Conservation (phyloP, 2,797 vertebrate species). For the Pseudocheirus occidentalis region DNA sequence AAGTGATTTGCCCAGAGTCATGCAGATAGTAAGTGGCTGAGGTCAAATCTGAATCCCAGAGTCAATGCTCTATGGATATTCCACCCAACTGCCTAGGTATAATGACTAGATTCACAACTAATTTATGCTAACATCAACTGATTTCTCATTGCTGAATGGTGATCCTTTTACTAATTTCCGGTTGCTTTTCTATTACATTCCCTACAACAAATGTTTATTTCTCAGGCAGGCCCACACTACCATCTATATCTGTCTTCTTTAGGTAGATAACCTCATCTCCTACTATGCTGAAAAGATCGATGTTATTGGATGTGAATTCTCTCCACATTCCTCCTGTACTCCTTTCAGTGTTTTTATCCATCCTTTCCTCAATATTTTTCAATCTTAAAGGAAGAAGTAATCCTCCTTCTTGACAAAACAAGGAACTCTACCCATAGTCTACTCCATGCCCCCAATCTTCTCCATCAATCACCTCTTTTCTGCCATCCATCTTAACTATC, state of each 20-base stretch:
- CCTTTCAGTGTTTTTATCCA: neutral
- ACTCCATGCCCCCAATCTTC: neutral
- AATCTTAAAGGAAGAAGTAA: neutral
- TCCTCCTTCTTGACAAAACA: neutral
- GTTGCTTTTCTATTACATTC: neutral
- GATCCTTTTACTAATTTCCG: neutral
- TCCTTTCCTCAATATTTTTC: neutral
- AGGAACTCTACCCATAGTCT: neutral
- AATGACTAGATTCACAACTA: neutral
- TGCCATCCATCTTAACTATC: neutral
- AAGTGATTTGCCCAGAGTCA: neutral
- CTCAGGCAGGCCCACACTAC: neutral
- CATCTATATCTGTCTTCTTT: neutral
- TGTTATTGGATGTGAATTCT: neutral
- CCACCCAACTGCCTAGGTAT: neutral
- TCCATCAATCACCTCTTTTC: neutral
- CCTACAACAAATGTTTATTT: neutral
- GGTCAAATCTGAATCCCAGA: neutral
- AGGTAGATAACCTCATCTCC: neutral
- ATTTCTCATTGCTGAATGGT: neutral
- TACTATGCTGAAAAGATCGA: neutral
- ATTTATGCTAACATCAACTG: neutral
- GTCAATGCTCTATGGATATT: neutral
- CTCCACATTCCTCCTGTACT: neutral
- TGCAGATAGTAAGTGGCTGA: neutral